A percentile compares a stretch with the other conserved stretches of the same genome.
phyloP scores from a whole-genome alignment of 2,797 vertebrate genomes.

The Emydoidea blandingii region DNA sequence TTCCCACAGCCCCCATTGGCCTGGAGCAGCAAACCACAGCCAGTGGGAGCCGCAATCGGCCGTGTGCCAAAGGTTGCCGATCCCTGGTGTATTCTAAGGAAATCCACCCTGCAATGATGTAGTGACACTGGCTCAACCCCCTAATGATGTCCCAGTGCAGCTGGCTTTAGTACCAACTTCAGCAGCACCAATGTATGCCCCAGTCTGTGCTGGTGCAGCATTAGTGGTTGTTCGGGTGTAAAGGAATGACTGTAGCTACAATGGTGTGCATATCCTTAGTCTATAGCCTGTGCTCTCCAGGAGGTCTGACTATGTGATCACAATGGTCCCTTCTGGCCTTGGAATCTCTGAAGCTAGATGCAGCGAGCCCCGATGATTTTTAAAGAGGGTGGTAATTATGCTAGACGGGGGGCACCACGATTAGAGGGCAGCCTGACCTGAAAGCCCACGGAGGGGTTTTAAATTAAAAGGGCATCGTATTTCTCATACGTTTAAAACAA shows the following conservation, averaged over 20 bases:
- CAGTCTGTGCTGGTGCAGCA: not conserved
- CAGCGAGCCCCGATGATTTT: not conserved
- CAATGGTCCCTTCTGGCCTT: not conserved
- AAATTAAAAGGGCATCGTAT: not conserved
- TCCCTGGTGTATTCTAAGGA: not conserved
- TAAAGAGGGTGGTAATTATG: too few relatives aligned
- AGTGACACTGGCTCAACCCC: not conserved
- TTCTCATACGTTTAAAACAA: not conserved
- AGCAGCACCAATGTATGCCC: not conserved
- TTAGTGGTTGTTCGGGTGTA: not conserved
- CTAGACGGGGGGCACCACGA: too few relatives aligned
- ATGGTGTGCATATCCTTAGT: not conserved
- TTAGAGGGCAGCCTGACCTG: too few relatives aligned
- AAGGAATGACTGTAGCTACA: not conserved
- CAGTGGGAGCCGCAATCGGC: too few relatives aligned
- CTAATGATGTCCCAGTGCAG: not conserved
- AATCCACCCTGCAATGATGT: not conserved
- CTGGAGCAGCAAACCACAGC: too few relatives aligned
- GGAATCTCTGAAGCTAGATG: not conserved
- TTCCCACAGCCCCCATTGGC: too few relatives aligned
- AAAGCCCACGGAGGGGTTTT: not conserved
- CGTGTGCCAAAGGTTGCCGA: too few relatives aligned
- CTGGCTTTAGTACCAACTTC: not conserved
- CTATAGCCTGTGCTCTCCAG: not conserved
- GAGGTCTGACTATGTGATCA: not conserved